Conservation (phyloP, 2,797 vertebrate species). For the Rousettus madagascariensis region DNA sequence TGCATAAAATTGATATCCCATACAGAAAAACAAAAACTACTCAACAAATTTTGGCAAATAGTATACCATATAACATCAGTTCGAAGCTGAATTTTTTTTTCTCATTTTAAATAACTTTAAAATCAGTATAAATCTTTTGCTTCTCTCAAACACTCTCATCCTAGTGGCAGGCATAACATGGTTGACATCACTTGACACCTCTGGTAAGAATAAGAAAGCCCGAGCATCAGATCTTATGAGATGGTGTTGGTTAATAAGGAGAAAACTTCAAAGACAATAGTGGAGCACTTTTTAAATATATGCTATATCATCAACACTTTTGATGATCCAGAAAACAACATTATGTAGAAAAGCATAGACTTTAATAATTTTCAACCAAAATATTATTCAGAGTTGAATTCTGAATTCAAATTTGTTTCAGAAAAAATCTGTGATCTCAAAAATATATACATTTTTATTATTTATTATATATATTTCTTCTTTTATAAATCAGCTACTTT, state of each 20-base stretch:
- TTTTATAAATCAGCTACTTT: conserved; percentile 45
- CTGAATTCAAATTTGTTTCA: not conserved
- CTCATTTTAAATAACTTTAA: not conserved
- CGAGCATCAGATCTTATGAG: not conserved
- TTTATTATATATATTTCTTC: not conserved
- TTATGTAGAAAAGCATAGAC: not conserved
- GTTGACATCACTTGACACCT: not conserved
- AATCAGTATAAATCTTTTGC: not conserved
- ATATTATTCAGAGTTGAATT: not conserved
- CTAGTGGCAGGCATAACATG: not conserved
- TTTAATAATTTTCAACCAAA: not conserved
- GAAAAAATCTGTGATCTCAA: not conserved
- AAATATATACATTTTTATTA: not conserved
- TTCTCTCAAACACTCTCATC: not conserved
- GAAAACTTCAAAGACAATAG: not conserved
- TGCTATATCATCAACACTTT: not conserved
- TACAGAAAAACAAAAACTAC: not conserved
- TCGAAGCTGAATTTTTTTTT: not conserved
- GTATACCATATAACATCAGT: not conserved
- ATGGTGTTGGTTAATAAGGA: not conserved
- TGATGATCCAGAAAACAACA: not conserved
- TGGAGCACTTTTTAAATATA: not conserved
- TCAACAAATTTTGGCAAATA: not conserved
- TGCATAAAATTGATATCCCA: not conserved
- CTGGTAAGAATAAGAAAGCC: not conserved